These are phyloP conservation scores for Eulemur macaco DNA, from an alignment of 2,113 vertebrate genomes.

Conservation along the genomic window DNA sequence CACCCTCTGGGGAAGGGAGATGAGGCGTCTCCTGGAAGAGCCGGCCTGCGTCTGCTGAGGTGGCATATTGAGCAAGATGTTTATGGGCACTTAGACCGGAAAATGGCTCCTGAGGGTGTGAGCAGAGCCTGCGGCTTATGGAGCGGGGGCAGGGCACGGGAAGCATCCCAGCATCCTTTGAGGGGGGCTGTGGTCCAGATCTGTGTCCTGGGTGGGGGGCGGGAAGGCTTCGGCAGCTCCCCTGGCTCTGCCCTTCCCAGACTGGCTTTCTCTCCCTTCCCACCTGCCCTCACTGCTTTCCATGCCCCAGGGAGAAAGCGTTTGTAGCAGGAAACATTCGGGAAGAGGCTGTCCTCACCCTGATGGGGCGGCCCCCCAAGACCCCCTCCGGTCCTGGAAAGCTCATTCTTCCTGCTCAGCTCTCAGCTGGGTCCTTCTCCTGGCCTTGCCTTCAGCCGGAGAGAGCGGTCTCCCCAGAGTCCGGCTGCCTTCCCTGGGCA, in stretches of 20 bases:
- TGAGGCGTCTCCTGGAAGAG: background rate
- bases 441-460: background rate
- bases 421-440: background rate
- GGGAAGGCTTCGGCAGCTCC: background rate
- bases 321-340: background rate
- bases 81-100: background rate
- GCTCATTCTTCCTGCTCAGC: background rate
- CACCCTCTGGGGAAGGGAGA: background rate
- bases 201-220: no score
- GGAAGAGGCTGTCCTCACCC: background rate
- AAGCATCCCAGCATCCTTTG: background rate
- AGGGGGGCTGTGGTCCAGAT: background rate
- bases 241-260: no score
- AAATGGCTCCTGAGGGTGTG: background rate
- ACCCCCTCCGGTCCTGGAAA: background rate
- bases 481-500: background rate
- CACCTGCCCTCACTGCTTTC: fast-evolving
- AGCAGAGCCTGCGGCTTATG: fast-evolving
- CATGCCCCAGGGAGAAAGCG: background rate
- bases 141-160: background rate
- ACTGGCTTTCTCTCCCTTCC: no score
- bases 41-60: background rate
- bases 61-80: background rate
- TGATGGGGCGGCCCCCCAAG: background rate
- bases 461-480: background rate